Evolutionary conservation across 2,888 invertebrate species (phyloP).

Genomic region (Acanthosoma haemorrhoidale): DNA sequence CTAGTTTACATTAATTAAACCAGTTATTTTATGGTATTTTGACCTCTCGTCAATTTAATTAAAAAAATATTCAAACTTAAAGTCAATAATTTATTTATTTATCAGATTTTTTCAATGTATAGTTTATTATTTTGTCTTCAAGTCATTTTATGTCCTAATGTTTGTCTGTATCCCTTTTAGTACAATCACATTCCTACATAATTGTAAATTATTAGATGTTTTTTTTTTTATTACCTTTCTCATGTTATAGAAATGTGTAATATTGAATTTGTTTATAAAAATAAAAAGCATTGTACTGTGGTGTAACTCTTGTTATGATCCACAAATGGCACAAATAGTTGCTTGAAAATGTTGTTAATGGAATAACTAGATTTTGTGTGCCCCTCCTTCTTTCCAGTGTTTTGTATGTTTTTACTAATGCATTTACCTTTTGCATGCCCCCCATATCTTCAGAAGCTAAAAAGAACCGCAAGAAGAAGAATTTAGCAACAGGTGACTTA

Average conservation of each 20-base stretch:
- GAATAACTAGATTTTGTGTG: slow-evolving; percentile 34
- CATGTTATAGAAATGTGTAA: background rate
- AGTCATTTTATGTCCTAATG: background rate
- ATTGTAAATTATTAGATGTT: background rate
- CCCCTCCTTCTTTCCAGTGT: slow-evolving; percentile 33
- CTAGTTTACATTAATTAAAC: background rate
- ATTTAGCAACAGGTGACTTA: slow-evolving; percentile 74
- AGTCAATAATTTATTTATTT: background rate
- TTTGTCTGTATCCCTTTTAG: background rate
- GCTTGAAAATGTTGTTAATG: slow-evolving; percentile 33
- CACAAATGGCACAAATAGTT: slow-evolving; percentile 28
- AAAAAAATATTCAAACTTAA: too few species aligned
- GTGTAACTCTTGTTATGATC: slow-evolving; percentile 3
- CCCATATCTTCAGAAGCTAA: slow-evolving; percentile 72
- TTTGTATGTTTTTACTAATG: slow-evolving; percentile 47
- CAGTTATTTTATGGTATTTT: background rate
- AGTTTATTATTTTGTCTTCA: background rate
- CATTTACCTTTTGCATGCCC: slow-evolving; percentile 53
- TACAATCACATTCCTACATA: background rate
- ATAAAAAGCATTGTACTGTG: slow-evolving; percentile 20
- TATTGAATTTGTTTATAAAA: background rate
- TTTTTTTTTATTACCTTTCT: background rate
- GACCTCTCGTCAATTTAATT: background rate
- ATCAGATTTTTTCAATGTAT: background rate
- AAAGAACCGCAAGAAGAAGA: slow-evolving; percentile 92